Percentiles rank a stretch among this genome's conserved stretches.
phyloP scores from a whole-genome alignment of 1,140 invertebrate genomes.

The Maconellicoccus hirsutus region DNA sequence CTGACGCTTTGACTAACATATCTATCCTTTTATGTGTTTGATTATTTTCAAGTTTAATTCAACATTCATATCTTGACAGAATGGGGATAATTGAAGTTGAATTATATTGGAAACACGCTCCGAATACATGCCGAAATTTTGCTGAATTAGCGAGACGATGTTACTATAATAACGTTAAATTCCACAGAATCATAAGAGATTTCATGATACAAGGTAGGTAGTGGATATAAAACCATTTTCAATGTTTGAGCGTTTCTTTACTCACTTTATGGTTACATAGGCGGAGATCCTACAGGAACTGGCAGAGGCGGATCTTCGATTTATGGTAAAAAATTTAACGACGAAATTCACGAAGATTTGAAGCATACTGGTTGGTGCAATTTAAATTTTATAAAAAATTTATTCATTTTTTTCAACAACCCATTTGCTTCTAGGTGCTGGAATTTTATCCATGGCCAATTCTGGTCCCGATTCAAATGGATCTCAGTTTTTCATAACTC shows the following conservation, averaged over 20 bases:
- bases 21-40: neutral
- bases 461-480: constrained; percentile 93
- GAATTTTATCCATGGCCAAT: constrained; percentile 77
- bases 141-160: constrained; percentile 81
- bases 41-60: neutral
- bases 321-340: constrained; percentile 87
- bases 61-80: constrained; percentile 42
- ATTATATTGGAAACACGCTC: constrained; percentile 96
- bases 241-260: neutral
- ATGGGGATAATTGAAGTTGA: constrained; percentile 89
- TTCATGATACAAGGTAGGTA: constrained; percentile 88
- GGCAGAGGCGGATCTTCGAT: constrained; percentile 92
- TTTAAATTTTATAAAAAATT: constrained; percentile 4
- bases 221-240: neutral
- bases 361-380: constrained; percentile 72
- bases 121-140: constrained; percentile 91
- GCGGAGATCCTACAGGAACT: constrained; percentile 86
- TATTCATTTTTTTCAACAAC: too few species aligned
- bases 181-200: constrained; percentile 89
- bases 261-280: constrained; percentile 29
- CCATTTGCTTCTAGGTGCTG: constrained; percentile 49
- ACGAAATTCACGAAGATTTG: constrained; percentile 89
- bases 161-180: constrained; percentile 93
- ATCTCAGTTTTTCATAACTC: constrained; percentile 95
- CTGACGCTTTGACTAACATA: constrained; percentile 24